Evolutionary conservation across 2,113 vertebrate genomes (phyloP), one percentile per base, ranked within the genome.

Genomic region (Anhinga anhinga): DNA sequence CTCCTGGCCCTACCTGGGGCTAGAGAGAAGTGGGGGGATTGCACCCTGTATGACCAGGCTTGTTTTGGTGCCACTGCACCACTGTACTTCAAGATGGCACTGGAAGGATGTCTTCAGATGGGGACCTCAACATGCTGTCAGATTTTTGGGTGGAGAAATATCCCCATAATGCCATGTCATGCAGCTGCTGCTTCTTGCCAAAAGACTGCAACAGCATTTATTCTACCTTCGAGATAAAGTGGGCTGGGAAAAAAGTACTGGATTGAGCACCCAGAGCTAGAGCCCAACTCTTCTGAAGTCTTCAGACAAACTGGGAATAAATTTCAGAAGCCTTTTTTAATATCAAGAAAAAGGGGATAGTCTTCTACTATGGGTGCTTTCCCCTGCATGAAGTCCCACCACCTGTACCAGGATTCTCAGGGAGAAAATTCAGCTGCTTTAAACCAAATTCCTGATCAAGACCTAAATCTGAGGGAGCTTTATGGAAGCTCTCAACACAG

Each of bases 91-190:
- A 82, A 36, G 71, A 22, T 49, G 30, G 22, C 45, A 34, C 42
- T 13, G 10, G 30, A 82, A 53, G 4, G 32, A 22, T 44, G 14
- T 50, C 58, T 65, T 61, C 36, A 45, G 45, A 40, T 19, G 15
- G 65, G n/a, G 11, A 38, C 20, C 15, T 95, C 56, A 40, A 9
- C 9, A 47, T 34, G 16, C 13, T 69, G 19, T 42, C 32, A 58
- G 32, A 29, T 69, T 61, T 76, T 61, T 23, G 34, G 30, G 18
- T 18, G 61, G 21, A 45, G 62, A 82, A 88, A 62, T 34, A 69
- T 8, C 38, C n/a, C 27, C 1, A 0, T 47, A 52, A 58, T 1
- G 1, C 11, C 26, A 21, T 0, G 0, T 69, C 36, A 16, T 15
- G 36, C 66, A 80, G 34, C 6, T 32, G 5, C 32, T 74, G 13